A percentile compares a stretch with the other conserved stretches of the same genome.
Conservation (phyloP, 2,888 invertebrate genomes). For the Selenia dentaria region DNA sequence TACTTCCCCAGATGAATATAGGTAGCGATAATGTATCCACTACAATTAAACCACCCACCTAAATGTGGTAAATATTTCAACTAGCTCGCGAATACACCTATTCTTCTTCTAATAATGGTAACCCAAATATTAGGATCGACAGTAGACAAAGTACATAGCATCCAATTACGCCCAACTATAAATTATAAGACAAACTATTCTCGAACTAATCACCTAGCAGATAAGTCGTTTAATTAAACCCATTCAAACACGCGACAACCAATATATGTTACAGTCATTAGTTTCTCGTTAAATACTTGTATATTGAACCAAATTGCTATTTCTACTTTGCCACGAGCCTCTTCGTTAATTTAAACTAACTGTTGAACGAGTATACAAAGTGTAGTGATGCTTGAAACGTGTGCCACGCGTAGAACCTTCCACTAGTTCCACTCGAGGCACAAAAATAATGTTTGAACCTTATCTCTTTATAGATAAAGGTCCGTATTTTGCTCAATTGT, state of each 20-base stretch:
- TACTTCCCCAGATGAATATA: too few relatives aligned
- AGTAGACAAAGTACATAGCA: background rate
- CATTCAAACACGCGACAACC: conserved; percentile 30
- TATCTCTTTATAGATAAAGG: conserved; percentile 7
- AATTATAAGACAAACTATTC: conserved; percentile 20
- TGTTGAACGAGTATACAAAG: conserved; percentile 51
- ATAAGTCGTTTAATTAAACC: conserved; percentile 35
- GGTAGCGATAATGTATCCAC: too few relatives aligned
- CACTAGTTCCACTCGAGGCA: conserved; percentile 3
- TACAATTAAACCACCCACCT: too few relatives aligned
- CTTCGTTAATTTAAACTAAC: conserved; percentile 57
- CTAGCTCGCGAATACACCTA: too few relatives aligned
- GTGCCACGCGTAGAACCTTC: conserved; percentile 49
- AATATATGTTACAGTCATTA: conserved; percentile 37
- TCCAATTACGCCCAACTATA: background rate
- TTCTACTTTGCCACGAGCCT: conserved; percentile 44
- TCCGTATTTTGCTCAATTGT: background rate
- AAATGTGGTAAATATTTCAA: too few relatives aligned
- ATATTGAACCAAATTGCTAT: conserved; percentile 47
- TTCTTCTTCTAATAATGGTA: too few relatives aligned
- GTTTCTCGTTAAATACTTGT: conserved; percentile 45
- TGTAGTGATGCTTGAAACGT: conserved; percentile 48
- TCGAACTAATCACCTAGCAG: conserved; percentile 23
- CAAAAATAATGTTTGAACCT: conserved; percentile 6
- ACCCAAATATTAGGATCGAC: too few relatives aligned